These are phyloP conservation scores for Atethmia centrago DNA, from an alignment of 2,888 invertebrate genomes.

Conservation along the genomic window DNA sequence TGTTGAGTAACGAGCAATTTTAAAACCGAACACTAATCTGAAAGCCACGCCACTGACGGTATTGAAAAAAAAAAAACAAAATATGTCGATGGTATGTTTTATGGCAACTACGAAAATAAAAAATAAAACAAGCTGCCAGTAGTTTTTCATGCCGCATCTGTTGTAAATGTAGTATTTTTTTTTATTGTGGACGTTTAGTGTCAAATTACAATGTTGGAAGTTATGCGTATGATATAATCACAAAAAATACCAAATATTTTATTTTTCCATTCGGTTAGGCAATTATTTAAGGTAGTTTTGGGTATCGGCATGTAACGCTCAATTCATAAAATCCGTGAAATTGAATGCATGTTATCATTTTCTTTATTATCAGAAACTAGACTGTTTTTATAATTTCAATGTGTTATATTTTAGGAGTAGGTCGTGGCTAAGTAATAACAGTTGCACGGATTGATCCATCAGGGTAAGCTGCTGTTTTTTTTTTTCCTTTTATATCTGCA, in stretches of 20 bases:
- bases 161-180: conserved; percentile 24
- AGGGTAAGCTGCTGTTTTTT: no score
- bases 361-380: background rate
- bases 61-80: conserved; percentile 4
- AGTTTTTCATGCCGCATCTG: conserved; percentile 28
- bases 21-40: conserved; percentile 19
- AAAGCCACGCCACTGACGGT: conserved; percentile 1
- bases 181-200: conserved; percentile 7
- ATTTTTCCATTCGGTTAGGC: conserved; percentile 1
- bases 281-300: background rate
- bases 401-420: background rate
- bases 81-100: conserved; percentile 12
- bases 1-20: conserved; percentile 31
- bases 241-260: conserved; percentile 1
- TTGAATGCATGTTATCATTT: background rate
- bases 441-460: no score
- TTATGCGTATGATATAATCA: conserved; percentile 8
- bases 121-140: conserved; percentile 4
- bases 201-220: conserved; percentile 15
- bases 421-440: no score
- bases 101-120: conserved; percentile 2
- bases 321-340: background rate
- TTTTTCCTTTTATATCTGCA: no score
- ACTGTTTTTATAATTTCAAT: background rate
- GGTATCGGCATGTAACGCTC: background rate